Evolutionary conservation across 2,797 vertebrate species (phyloP), one percentile per base, ranked within the genome.

Genomic region (Synanceia verrucosa): DNA sequence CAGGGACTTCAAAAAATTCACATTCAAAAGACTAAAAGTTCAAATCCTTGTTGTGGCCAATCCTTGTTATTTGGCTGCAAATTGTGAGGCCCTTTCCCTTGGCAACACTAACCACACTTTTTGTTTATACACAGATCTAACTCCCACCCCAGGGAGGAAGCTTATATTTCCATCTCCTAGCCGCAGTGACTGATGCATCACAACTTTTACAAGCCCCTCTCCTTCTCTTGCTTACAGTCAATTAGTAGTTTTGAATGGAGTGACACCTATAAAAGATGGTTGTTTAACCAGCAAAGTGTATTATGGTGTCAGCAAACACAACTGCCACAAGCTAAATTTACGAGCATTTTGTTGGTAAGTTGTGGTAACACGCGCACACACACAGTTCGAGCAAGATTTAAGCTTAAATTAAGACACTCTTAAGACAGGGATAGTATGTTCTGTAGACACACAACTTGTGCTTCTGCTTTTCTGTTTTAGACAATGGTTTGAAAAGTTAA

Each of bases 151-250:
- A 39, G 50, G 34, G 56, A 60, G 55, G 65, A 70, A 78, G 65
- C 56, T 52, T 55, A 61, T 72, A 76, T 81, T 79, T 73, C 55
- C 28, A 37, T 64, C 62, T 46, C 53, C n/a, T 21, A 41, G 37
- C 82, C 81, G 65, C 70, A 74, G 72, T 10, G 62, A 61, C 68
- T 79, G 47, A 61, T 70, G 73, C 70, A 71, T 84, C 39, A 53
- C 60, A 52, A 61, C 33, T 75, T 86, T 88, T 73, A 81, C 75
- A 85, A 82, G 80, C 33, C 61, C 52, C 23, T 19, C 43, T 52
- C 51, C 59, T 66, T 53, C 39, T 51, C 72, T 56, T 56, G 7
- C 79, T 81, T 74, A 79, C 29, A 81, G 39, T 55, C 68, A 75
- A 70, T 85, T 73, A 67, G 78, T 64, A 79, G 79, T 72, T 80